Percentiles rank a stretch among this genome's conserved stretches.
phyloP scores from a whole-genome alignment of 2,888 invertebrate species.

The Frankliniella fusca region DNA sequence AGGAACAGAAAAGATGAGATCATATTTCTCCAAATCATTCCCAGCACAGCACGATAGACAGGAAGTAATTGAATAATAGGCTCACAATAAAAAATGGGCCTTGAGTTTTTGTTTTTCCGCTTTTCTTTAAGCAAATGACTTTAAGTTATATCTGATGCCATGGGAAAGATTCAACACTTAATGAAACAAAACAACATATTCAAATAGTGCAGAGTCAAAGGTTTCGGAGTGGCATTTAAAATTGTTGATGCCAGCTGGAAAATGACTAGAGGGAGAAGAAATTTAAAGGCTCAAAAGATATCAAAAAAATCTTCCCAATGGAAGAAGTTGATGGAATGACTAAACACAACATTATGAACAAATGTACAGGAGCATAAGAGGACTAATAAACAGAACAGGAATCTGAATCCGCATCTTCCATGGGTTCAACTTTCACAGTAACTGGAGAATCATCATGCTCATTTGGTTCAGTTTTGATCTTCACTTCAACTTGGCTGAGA shows the following conservation, averaged over 20 bases:
- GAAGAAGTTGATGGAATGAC: background rate
- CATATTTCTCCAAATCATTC: background rate
- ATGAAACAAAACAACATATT: no score
- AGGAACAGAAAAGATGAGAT: constrained; percentile 9
- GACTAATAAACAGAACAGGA: background rate
- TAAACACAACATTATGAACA: background rate
- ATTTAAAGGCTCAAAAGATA: background rate
- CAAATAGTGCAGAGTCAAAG: no score
- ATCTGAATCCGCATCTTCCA: background rate
- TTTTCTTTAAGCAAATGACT: no score
- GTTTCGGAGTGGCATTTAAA: no score
- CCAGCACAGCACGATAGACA: background rate
- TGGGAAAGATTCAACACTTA: no score
- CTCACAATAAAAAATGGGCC: no score
- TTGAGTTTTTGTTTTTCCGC: no score
- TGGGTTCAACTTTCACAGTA: background rate
- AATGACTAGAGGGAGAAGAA: background rate
- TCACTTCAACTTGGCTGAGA: constrained; percentile 44
- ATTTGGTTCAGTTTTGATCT: constrained; percentile 42
- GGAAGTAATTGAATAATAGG: background rate
- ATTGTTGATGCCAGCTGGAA: background rate
- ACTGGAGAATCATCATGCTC: background rate
- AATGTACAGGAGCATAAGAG: background rate
- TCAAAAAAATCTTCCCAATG: background rate
- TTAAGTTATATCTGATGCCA: no score